Percentiles rank a stretch among this genome's conserved stretches.
Conservation (phyloP, 2,797 vertebrate genomes). For the Tympanoctomys barrerae region DNA sequence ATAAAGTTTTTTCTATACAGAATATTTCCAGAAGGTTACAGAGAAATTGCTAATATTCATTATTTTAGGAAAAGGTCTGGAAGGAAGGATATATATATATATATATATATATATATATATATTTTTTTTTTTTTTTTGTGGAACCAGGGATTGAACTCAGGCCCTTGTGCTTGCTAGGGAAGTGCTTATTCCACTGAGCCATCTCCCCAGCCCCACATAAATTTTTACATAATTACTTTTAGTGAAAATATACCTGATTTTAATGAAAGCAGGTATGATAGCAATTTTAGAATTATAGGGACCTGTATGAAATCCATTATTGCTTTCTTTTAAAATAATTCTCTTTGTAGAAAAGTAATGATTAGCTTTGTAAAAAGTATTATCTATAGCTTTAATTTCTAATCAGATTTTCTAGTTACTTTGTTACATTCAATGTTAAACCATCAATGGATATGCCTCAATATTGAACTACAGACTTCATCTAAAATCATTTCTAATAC, state of each 20-base stretch:
- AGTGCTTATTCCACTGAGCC: too few relatives aligned
- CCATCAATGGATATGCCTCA: neutral
- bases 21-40: conserved; percentile 7
- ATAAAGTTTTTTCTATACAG: neutral
- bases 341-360: neutral
- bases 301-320: neutral
- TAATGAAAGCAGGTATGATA: neutral
- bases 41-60: neutral
- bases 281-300: neutral
- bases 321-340: neutral
- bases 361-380: neutral
- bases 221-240: conserved; percentile 21
- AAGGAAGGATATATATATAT: accelerated
- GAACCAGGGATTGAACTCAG: neutral
- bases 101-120: too few relatives aligned
- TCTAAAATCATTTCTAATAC: neutral
- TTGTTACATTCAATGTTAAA: neutral
- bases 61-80: neutral
- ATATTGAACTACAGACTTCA: neutral
- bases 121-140: too few relatives aligned
- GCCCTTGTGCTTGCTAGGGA: too few relatives aligned
- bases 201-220: neutral
- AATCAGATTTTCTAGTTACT: conserved; percentile 34
- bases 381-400: neutral
- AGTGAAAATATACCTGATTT: neutral